Evolutionary conservation across 2,888 invertebrate species (phyloP).

Genomic region (Drosophila nr. perissopoda): DNA sequence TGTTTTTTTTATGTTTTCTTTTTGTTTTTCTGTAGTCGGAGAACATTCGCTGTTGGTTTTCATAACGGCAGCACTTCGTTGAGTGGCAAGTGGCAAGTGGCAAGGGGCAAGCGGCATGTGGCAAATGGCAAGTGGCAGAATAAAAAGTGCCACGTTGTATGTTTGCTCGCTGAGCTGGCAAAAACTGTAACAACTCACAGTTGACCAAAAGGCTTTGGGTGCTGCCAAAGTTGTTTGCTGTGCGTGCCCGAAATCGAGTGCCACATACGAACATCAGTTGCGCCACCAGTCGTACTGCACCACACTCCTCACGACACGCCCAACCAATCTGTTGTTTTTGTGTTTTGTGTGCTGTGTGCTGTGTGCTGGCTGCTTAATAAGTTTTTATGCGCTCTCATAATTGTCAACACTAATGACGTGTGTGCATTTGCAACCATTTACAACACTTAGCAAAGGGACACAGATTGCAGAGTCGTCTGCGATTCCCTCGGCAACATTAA

Average conservation of each 20-base stretch:
- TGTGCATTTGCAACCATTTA: slow-evolving; percentile 35
- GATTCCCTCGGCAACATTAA: slow-evolving; percentile 16
- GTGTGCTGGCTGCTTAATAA: slow-evolving; percentile 42
- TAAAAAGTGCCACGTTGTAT: slow-evolving; percentile 68
- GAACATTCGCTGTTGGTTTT: slow-evolving; percentile 54
- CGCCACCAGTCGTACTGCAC: neutral
- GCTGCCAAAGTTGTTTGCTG: slow-evolving; percentile 48
- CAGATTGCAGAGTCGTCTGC: slow-evolving; percentile 8
- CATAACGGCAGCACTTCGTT: slow-evolving; percentile 55
- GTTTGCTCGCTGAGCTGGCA: slow-evolving; percentile 67
- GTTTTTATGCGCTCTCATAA: slow-evolving; percentile 63
- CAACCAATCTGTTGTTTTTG: slow-evolving; percentile 16
- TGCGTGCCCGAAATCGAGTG: slow-evolving; percentile 58
- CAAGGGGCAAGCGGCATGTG: slow-evolving; percentile 23
- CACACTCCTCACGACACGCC: slow-evolving; percentile 4
- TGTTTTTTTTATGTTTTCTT: slow-evolving; percentile 7
- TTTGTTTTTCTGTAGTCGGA: slow-evolving; percentile 17
- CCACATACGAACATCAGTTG: slow-evolving; percentile 27
- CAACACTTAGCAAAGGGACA: slow-evolving; percentile 31
- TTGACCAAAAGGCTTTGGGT: slow-evolving; percentile 64
- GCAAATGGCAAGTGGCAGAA: slow-evolving; percentile 39
- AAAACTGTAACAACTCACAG: slow-evolving; percentile 52
- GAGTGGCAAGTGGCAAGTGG: slow-evolving; percentile 52
- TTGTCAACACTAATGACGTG: slow-evolving; percentile 60
- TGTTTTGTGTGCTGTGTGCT: neutral